Conservation (phyloP, 2,797 vertebrate species). For the Dendrocincla tyrannina region DNA sequence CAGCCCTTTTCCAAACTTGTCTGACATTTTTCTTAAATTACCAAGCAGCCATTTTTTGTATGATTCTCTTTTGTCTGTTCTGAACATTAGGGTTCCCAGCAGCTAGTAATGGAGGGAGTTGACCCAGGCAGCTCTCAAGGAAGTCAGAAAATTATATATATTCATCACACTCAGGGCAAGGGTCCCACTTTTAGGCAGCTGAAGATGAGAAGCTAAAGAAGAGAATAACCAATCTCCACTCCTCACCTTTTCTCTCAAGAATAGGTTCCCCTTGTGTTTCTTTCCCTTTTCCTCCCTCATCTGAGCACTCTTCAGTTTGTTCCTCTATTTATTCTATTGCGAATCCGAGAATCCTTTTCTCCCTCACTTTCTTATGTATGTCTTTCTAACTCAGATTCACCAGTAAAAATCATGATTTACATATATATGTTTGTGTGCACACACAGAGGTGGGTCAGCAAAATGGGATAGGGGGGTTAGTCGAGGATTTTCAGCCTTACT, state of each 20-base stretch:
- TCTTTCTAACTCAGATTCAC: background rate
- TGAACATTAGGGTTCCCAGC: background rate
- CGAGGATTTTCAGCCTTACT: background rate
- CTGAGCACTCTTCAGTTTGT: background rate
- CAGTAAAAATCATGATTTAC: no score
- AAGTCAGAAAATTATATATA: background rate
- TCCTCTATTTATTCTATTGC: background rate
- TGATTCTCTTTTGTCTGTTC: background rate
- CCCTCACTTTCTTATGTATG: background rate
- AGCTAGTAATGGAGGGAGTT: background rate
- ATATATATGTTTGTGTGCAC: rapidly evolving
- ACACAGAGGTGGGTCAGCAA: background rate
- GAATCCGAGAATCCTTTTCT: background rate
- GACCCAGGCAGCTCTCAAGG: background rate
- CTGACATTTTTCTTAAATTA: background rate
- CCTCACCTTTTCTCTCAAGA: background rate
- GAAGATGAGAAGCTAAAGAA: background rate
- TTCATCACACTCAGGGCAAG: background rate
- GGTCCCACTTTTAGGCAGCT: background rate
- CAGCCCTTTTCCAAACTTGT: background rate
- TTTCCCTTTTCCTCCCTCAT: background rate
- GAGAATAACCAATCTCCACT: background rate
- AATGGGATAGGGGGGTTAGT: background rate
- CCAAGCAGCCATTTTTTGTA: background rate
- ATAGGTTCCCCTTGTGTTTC: background rate